phyloP scores from a whole-genome alignment of 1,140 invertebrate species.

The Micrasema minimum region DNA sequence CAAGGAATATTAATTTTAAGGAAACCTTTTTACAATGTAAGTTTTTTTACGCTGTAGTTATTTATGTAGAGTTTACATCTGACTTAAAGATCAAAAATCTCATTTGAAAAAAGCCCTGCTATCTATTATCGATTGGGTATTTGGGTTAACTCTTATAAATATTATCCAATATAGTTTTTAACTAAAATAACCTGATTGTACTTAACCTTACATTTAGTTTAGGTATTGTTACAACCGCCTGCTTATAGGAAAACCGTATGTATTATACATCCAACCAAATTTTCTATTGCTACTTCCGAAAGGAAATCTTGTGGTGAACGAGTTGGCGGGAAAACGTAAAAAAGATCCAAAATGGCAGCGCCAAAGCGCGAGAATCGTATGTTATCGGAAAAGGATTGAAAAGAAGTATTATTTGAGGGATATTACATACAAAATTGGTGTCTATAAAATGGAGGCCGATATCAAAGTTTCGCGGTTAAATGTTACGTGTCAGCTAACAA shows the following conservation, averaged over 20 bases:
- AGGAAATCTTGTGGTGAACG: neutral
- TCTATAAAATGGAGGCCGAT: too few relatives aligned
- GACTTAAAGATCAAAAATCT: too few relatives aligned
- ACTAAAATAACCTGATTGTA: slow-evolving; percentile 12
- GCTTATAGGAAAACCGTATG: neutral
- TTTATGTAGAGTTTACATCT: too few relatives aligned
- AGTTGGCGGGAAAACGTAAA: slow-evolving; percentile 2
- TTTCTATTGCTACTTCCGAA: slow-evolving; percentile 22
- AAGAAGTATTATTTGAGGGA: slow-evolving; percentile 6
- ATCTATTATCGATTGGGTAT: too few relatives aligned
- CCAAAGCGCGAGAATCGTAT: slow-evolving; percentile 24
- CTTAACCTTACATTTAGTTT: neutral
- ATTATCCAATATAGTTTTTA: too few relatives aligned
- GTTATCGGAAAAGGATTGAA: slow-evolving; percentile 25
- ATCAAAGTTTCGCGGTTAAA: too few relatives aligned
- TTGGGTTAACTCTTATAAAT: too few relatives aligned
- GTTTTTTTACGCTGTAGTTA: too few relatives aligned
- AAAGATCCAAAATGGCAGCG: slow-evolving; percentile 1
- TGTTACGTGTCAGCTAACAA: too few relatives aligned
- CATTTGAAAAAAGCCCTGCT: too few relatives aligned
- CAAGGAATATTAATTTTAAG: too few relatives aligned
- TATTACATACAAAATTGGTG: slow-evolving; percentile 12
- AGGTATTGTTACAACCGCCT: neutral
- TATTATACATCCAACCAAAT: slow-evolving; percentile 9
- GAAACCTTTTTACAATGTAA: too few relatives aligned